phyloP scores from a whole-genome alignment of 2,797 vertebrate species.

The Babyrousa celebensis region DNA sequence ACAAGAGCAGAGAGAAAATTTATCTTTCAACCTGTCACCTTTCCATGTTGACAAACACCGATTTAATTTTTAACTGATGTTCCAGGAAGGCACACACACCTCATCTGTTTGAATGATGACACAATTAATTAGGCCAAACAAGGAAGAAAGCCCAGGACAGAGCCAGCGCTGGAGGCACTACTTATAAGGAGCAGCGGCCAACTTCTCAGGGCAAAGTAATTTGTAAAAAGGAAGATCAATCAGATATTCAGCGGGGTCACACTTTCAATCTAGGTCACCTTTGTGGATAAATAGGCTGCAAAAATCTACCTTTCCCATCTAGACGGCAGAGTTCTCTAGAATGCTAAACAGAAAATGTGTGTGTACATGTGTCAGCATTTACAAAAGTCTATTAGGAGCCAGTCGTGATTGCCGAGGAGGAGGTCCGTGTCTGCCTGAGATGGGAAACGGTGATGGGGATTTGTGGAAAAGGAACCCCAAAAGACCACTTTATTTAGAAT shows the following conservation, averaged over 20 bases:
- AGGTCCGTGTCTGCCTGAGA: not conserved
- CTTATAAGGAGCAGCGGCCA: not conserved
- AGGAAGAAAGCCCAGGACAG: not conserved
- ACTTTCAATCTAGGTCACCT: conserved; percentile 51
- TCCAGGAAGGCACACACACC: conserved; percentile 55
- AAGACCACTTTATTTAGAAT: not conserved
- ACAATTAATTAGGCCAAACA: conserved; percentile 61
- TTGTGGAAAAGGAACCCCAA: not conserved
- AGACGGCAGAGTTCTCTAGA: conserved; percentile 21
- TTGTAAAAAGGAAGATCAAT: not conserved
- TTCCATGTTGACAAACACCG: conserved; percentile 41
- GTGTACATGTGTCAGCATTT: not conserved
- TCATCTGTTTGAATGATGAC: conserved; percentile 64
- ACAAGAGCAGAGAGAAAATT: not conserved
- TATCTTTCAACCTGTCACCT: not conserved
- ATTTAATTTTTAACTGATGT: conserved; percentile 71
- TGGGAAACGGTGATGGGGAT: not conserved
- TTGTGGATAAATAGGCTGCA: not conserved
- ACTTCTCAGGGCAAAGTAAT: conserved; percentile 15
- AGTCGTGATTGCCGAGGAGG: not conserved
- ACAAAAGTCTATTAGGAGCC: not conserved
- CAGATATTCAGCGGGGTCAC: not conserved
- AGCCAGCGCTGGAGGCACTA: not conserved
- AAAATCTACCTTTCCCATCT: not conserved
- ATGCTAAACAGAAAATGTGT: not conserved